Evolutionary conservation across 2,888 invertebrate species (phyloP).

Genomic region (Ctena decussata): DNA sequence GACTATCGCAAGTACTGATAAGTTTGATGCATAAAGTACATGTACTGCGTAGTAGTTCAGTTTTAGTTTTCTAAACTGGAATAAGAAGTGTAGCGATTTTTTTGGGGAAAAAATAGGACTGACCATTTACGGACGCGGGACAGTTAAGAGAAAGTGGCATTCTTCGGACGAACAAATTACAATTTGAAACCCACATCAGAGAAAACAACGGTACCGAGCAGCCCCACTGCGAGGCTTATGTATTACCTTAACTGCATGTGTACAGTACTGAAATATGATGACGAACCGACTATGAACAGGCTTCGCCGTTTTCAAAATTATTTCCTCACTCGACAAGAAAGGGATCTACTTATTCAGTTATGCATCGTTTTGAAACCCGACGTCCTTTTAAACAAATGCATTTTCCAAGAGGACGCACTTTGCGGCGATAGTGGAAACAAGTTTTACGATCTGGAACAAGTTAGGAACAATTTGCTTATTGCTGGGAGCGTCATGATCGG

Average conservation of each 20-base stretch:
- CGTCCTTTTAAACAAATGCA: conserved; percentile 44
- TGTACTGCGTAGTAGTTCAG: too few species aligned
- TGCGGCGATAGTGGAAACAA: conserved; percentile 48
- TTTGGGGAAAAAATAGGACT: too few species aligned
- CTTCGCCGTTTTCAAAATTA: conserved; percentile 42
- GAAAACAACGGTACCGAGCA: conserved; percentile 31
- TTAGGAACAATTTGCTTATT: conserved; percentile 47
- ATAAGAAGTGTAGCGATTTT: too few species aligned
- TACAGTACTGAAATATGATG: conserved; percentile 43
- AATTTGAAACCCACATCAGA: conserved; percentile 21
- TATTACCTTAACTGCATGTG: conserved; percentile 61
- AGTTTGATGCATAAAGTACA: too few species aligned
- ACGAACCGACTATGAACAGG: conserved; percentile 38
- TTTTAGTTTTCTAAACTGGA: too few species aligned
- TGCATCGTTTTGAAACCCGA: conserved; percentile 51
- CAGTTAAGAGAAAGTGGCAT: too few species aligned
- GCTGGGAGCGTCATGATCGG: conserved; percentile 56
- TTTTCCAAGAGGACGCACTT: conserved; percentile 53
- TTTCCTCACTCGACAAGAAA: conserved; percentile 32
- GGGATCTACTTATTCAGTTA: conserved; percentile 38
- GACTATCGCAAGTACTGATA: too few species aligned
- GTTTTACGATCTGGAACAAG: conserved; percentile 51
- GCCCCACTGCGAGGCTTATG: conserved; percentile 57
- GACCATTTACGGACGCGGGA: too few species aligned
- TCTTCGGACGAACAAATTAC: background rate